A percentile compares a stretch with the other conserved stretches of the same genome.
These are phyloP conservation scores for Hyperoplus lanceolatus DNA, from an alignment of 2,797 vertebrate species.

Conservation along the genomic window DNA sequence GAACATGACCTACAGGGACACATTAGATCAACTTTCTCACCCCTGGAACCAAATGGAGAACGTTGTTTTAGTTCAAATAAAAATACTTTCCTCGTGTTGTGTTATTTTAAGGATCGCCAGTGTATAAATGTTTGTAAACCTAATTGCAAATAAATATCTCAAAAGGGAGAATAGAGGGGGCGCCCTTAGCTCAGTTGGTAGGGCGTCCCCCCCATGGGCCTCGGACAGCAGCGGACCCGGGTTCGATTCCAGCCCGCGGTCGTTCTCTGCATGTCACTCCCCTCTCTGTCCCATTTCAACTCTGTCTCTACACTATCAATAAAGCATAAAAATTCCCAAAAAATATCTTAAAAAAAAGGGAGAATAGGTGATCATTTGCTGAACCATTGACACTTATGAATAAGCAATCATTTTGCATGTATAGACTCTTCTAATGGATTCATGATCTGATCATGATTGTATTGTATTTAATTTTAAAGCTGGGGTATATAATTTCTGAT, in stretches of 20 bases:
- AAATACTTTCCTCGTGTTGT: constrained; percentile 20
- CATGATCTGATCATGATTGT: not conserved
- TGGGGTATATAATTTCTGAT: not conserved
- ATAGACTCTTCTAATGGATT: not conserved
- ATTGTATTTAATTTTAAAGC: not conserved
- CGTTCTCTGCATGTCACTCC: too few relatives aligned
- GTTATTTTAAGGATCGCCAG: not conserved
- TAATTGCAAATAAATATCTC: constrained; percentile 3
- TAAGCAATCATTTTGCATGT: not conserved
- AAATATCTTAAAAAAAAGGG: too few relatives aligned
- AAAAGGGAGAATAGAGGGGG: not conserved
- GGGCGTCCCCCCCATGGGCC: too few relatives aligned
- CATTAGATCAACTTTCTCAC: constrained; percentile 54
- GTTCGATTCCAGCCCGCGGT: too few relatives aligned
- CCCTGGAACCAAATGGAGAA: not conserved
- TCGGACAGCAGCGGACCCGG: too few relatives aligned
- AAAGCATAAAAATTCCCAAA: too few relatives aligned
- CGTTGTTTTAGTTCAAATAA: constrained; percentile 4
- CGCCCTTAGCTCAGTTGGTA: too few relatives aligned
- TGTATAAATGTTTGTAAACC: not conserved
- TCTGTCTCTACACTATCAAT: too few relatives aligned
- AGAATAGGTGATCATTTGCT: not conserved
- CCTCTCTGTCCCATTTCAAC: too few relatives aligned
- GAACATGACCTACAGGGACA: constrained; percentile 62
- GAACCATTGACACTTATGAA: not conserved